phyloP scores from a whole-genome alignment of 2,797 vertebrate species.

The Margarornis squamiger region DNA sequence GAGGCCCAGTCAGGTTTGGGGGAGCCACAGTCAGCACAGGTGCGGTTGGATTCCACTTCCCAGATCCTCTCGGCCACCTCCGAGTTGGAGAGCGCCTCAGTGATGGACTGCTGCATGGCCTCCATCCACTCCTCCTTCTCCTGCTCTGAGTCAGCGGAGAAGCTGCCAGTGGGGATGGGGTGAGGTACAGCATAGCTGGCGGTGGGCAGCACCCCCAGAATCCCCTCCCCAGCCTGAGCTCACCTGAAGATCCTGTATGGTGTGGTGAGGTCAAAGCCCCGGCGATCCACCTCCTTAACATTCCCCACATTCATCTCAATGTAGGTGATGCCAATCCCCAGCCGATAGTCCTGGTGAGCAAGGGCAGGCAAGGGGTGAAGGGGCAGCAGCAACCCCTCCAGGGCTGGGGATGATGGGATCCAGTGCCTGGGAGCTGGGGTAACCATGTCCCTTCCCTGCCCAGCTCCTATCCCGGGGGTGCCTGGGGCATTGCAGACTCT shows the following conservation, averaged over 20 bases:
- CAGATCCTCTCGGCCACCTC: conserved; percentile 90
- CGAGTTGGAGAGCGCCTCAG: conserved; percentile 87
- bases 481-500: background rate
- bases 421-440: background rate
- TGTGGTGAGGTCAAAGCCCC: conserved; percentile 91
- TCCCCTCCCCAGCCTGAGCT: background rate
- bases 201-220: background rate
- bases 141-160: conserved; percentile 86
- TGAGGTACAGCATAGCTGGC: background rate
- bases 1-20: conserved; percentile 91
- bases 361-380: background rate
- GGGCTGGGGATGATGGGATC: background rate
- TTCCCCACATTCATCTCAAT: conserved; percentile 97
- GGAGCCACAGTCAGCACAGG: conserved; percentile 87
- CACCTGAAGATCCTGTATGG: conserved; percentile 94
- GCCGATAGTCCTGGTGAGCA: conserved; percentile 81
- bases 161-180: conserved; percentile 74
- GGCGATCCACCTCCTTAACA: conserved; percentile 87
- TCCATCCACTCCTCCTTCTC: conserved; percentile 90
- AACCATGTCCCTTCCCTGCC: background rate
- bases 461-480: background rate
- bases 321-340: conserved; percentile 90
- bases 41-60: conserved; percentile 82
- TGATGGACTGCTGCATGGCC: conserved; percentile 86
- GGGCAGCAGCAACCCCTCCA: background rate